phyloP scores from a whole-genome alignment of 92 coral and sea anemone genomes.

The Nematostella vectensis region DNA sequence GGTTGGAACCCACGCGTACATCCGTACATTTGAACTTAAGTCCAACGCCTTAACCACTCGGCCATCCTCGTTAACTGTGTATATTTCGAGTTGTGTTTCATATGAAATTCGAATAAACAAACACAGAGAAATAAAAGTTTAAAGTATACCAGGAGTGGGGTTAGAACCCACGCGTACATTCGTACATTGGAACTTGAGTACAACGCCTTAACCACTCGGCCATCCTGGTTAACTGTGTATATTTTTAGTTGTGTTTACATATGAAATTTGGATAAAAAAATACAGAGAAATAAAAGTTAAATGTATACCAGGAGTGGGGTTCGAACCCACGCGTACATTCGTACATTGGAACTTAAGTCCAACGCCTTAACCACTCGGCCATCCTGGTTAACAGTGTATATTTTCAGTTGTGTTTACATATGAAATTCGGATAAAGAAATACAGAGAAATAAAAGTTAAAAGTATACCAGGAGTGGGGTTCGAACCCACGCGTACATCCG shows the following conservation, averaged over 20 bases:
- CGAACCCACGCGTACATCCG: constrained; percentile 10
- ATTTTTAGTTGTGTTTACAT: too few species aligned
- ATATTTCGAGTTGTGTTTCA: too few species aligned
- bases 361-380: constrained; percentile 99
- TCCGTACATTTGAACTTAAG: background rate
- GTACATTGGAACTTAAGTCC: constrained; percentile 99
- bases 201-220: constrained; percentile 3
- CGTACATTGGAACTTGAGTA: constrained; percentile 1
- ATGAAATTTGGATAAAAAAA: too few species aligned
- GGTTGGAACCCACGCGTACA: constrained; percentile 36
- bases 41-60: constrained; percentile 3
- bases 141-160: constrained; percentile 99
- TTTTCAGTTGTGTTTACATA: too few species aligned
- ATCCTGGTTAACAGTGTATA: too few species aligned
- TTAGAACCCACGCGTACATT: constrained; percentile 22
- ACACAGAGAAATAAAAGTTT: too few species aligned
- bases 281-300: too few species aligned
- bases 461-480: constrained; percentile 99
- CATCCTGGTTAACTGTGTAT: constrained; percentile 17
- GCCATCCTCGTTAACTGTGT: constrained; percentile 13
- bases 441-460: too few species aligned
- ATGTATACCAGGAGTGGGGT: constrained; percentile 81
- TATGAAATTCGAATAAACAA: too few species aligned
- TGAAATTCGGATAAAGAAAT: too few species aligned
- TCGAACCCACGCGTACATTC: constrained; percentile 90